These are phyloP conservation scores for Eulithis prunata DNA, from an alignment of 2,888 invertebrate genomes.

Conservation along the genomic window DNA sequence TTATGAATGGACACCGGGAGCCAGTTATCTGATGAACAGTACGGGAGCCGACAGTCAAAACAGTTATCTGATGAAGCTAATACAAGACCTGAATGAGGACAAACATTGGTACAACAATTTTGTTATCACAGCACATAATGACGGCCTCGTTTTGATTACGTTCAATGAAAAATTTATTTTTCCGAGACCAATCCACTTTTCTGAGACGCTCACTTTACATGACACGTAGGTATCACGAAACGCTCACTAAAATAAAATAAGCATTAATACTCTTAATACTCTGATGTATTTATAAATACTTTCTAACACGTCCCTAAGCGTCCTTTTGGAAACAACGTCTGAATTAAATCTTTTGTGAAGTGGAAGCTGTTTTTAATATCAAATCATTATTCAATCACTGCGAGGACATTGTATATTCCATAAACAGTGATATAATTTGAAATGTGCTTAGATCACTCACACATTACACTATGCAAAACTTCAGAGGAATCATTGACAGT, in stretches of 20 bases:
- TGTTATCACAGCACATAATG: too few species aligned
- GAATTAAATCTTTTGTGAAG: conserved; percentile 10
- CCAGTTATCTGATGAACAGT: too few species aligned
- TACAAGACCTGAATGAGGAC: too few species aligned
- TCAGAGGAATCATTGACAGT: too few species aligned
- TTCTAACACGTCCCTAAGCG: conserved; percentile 7
- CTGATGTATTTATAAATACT: conserved; percentile 3
- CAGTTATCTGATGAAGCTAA: too few species aligned
- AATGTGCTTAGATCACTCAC: too few species aligned
- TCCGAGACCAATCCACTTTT: background rate
- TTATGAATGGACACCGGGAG: too few species aligned
- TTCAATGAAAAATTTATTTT: background rate
- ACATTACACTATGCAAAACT: too few species aligned
- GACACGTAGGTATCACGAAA: too few species aligned
- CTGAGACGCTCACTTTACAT: too few species aligned
- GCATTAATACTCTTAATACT: background rate
- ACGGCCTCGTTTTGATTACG: background rate
- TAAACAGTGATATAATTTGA: conserved; percentile 8
- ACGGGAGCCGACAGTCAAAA: too few species aligned
- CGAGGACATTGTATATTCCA: conserved; percentile 5
- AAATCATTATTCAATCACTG: conserved; percentile 17
- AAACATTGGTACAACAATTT: too few species aligned
- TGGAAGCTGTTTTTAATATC: conserved; percentile 20
- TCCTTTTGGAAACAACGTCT: conserved; percentile 7
- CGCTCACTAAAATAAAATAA: background rate